Evolutionary conservation across 2,113 vertebrate genomes (phyloP).

Genomic region (Himantopus leucocephalus): DNA sequence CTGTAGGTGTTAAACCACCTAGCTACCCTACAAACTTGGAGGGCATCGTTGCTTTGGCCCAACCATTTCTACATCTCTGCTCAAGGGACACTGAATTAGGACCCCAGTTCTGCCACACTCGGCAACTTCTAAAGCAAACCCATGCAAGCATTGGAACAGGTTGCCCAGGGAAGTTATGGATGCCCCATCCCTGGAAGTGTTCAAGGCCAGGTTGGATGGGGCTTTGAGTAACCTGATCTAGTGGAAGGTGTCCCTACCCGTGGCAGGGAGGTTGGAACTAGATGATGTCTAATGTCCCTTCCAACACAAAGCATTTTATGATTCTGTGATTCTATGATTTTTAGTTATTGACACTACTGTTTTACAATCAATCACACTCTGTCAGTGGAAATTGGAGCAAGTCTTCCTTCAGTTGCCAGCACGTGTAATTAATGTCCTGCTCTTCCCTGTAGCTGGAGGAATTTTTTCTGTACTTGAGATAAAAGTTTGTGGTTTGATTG

Average conservation of each 20-base stretch:
- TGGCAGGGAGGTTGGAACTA: background rate
- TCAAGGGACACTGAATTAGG: background rate
- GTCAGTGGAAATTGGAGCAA: background rate
- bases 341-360: background rate
- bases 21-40: background rate
- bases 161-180: background rate
- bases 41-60: background rate
- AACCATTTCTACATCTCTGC: background rate
- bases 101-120: background rate
- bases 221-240: background rate
- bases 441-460: background rate
- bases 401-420: background rate
- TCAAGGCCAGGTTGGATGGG: background rate
- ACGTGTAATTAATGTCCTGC: background rate
- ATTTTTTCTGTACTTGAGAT: background rate
- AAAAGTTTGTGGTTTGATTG: background rate
- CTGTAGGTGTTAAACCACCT: background rate
- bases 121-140: background rate
- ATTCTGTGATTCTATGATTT: background rate
- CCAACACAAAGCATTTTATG: background rate
- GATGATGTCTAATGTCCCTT: background rate
- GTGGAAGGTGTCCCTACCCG: background rate
- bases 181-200: background rate
- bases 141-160: background rate
- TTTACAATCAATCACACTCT: background rate